These are phyloP conservation scores for Cetonia aurata DNA, from an alignment of 2,888 invertebrate species.

Conservation along the genomic window DNA sequence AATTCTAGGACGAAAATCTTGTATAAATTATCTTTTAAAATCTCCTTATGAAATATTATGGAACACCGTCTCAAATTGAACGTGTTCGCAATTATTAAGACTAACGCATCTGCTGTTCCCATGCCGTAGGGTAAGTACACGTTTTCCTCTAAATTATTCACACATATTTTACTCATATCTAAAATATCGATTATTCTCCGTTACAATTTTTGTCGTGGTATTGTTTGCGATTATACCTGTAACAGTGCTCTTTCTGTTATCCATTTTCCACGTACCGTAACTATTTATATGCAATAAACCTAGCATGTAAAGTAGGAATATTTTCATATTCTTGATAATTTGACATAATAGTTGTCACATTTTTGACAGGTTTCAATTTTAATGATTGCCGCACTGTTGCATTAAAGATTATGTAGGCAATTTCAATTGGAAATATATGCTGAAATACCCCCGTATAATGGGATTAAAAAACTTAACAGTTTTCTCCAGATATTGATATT, in stretches of 20 bases:
- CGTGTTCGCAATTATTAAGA: conserved; percentile 45
- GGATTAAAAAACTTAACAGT: no score
- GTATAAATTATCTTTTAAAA: conserved; percentile 39
- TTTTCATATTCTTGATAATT: conserved; percentile 40
- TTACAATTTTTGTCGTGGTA: not conserved
- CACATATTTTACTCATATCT: conserved; percentile 51
- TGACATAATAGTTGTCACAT: conserved; percentile 43
- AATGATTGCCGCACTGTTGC: no score
- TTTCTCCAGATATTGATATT: no score
- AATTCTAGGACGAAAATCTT: conserved; percentile 47
- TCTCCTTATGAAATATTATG: conserved; percentile 43
- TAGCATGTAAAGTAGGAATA: conserved; percentile 31
- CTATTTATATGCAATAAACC: conserved; percentile 24
- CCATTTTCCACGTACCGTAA: conserved; percentile 15
- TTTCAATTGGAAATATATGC: no score
- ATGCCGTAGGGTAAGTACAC: conserved; percentile 50
- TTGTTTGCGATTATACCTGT: conserved; percentile 16
- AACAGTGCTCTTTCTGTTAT: conserved; percentile 10
- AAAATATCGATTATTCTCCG: conserved; percentile 32
- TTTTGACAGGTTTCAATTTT: conserved; percentile 9
- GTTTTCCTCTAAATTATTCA: conserved; percentile 47
- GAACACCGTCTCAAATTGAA: conserved; percentile 41
- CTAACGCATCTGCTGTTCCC: conserved; percentile 49
- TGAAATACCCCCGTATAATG: no score
- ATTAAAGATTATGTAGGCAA: no score